Percentiles rank a stretch among this genome's conserved stretches.
These are phyloP conservation scores for Otolemur crassicaudatus DNA, from an alignment of 2,797 vertebrate species.

Conservation along the genomic window DNA sequence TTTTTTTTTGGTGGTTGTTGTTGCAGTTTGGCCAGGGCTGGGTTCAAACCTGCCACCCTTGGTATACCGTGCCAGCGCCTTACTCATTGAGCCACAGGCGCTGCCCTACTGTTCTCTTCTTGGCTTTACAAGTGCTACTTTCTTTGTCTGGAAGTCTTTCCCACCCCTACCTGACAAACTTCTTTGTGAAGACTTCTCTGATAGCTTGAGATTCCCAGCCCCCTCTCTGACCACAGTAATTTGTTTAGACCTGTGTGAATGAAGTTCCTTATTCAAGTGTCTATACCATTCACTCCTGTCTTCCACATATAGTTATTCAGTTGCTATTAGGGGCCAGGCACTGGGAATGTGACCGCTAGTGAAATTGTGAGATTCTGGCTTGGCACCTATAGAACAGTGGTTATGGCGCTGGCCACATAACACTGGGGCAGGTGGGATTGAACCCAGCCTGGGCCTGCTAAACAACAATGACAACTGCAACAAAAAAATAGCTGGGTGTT, in stretches of 20 bases:
- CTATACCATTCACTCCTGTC: background rate
- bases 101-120: background rate
- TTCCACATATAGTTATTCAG: background rate
- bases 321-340: background rate
- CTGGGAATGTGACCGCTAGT: background rate
- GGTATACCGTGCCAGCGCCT: too few relatives aligned
- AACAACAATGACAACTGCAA: too few relatives aligned
- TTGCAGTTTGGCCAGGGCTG: too few relatives aligned
- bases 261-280: background rate
- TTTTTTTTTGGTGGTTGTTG: too few relatives aligned
- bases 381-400: too few relatives aligned
- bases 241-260: background rate
- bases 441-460: too few relatives aligned
- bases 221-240: background rate
- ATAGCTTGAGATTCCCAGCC: background rate
- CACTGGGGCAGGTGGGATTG: too few relatives aligned
- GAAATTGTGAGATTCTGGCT: background rate
- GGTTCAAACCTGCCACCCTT: too few relatives aligned
- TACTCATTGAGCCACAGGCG: too few relatives aligned
- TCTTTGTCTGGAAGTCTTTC: slow-evolving; percentile 19
- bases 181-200: background rate
- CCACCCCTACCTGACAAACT: background rate
- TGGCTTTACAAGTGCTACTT: background rate
- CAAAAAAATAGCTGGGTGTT: too few relatives aligned
- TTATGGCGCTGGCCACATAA: too few relatives aligned